A percentile compares a stretch with the other conserved stretches of the same genome.
Conservation (phyloP, 2,888 invertebrate species). For the Drosophila nr. perissopoda region DNA sequence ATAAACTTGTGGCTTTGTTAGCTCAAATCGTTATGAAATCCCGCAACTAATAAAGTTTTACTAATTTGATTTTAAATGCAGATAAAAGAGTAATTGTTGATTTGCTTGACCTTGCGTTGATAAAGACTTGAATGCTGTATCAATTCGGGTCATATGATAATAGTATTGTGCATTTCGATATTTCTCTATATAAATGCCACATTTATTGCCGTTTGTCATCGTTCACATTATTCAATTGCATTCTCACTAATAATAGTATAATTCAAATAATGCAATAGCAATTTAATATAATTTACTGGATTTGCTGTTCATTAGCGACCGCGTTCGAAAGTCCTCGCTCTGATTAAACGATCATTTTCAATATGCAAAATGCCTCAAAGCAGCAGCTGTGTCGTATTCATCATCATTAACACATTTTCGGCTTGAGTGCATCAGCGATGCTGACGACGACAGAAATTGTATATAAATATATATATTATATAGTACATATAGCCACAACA, state of each 20-base stretch:
- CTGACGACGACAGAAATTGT: slow-evolving; percentile 19
- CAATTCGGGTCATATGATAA: neutral
- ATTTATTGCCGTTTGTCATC: neutral
- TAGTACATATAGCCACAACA: slow-evolving; percentile 8
- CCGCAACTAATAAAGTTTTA: neutral
- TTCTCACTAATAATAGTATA: neutral
- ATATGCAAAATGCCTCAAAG: slow-evolving; percentile 31
- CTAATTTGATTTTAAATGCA: neutral
- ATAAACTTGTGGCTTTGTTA: neutral
- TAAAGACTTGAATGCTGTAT: neutral
- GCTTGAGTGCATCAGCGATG: slow-evolving; percentile 71
- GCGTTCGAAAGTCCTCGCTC: slow-evolving; percentile 57
- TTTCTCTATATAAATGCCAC: neutral
- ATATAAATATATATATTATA: neutral
- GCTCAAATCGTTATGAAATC: slow-evolving; percentile 8
- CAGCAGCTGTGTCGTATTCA: slow-evolving; percentile 69
- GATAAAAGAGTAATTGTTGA: neutral
- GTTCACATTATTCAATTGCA: neutral
- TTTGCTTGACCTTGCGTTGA: slow-evolving; percentile 4
- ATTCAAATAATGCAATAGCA: slow-evolving; percentile 23
- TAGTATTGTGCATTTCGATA: neutral
- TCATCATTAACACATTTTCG: slow-evolving; percentile 77
- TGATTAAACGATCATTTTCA: slow-evolving; percentile 55
- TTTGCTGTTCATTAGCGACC: slow-evolving; percentile 20
- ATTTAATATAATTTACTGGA: slow-evolving; percentile 14